Conservation (phyloP, 1,140 invertebrate species). For the Penaeus indicus region DNA sequence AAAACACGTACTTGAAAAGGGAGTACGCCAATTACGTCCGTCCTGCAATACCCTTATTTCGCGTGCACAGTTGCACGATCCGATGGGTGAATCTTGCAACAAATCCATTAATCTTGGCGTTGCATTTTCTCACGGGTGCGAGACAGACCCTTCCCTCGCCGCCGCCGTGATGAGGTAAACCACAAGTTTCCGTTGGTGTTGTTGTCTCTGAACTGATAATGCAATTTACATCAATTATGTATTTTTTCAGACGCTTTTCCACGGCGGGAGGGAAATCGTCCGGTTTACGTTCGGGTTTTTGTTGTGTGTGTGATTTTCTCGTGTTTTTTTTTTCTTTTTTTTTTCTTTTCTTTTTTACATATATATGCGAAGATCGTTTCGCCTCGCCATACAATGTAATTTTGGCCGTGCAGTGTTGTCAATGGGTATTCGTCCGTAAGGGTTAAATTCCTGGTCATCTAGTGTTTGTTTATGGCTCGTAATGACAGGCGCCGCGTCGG, state of each 20-base stretch:
- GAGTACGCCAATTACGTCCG: too few relatives aligned
- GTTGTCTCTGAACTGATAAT: constrained; percentile 46
- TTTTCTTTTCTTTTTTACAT: too few relatives aligned
- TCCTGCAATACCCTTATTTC: background rate
- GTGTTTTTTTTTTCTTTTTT: too few relatives aligned
- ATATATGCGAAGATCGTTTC: too few relatives aligned
- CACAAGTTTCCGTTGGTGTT: constrained; percentile 31
- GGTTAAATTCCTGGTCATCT: too few relatives aligned
- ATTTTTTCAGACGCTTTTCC: constrained; percentile 9
- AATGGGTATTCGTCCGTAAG: too few relatives aligned
- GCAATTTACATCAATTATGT: constrained; percentile 51
- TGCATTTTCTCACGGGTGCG: constrained; percentile 43
- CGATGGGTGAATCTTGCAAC: background rate
- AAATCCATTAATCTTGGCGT: constrained; percentile 38
- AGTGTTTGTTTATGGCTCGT: too few relatives aligned
- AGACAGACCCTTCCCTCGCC: background rate
- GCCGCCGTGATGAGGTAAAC: constrained; percentile 3
- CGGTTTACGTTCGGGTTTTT: background rate
- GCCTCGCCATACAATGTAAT: too few relatives aligned
- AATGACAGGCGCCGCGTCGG: too few relatives aligned
- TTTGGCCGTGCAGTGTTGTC: too few relatives aligned
- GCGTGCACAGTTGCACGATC: background rate
- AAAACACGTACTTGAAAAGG: too few relatives aligned
- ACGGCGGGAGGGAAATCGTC: constrained; percentile 17
- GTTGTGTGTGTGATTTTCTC: too few relatives aligned